These are phyloP conservation scores for Brachionus koreanus DNA, from an alignment of 1,140 invertebrate genomes.

Conservation along the genomic window DNA sequence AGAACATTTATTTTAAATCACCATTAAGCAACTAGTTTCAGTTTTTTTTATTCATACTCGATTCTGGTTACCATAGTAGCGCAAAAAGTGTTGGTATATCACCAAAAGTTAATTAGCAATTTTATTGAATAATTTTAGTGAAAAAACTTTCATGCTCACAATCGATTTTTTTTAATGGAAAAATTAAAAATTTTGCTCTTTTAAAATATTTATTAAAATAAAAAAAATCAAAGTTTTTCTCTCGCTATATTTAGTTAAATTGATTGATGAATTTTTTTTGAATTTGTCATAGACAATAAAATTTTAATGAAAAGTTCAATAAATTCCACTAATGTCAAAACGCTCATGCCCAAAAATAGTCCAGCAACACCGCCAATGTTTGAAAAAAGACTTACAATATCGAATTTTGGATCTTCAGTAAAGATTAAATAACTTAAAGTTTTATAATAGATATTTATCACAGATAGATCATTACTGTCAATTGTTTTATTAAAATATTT, in stretches of 20 bases:
- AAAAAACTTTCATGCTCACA: neutral
- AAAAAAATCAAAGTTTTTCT: too few species aligned
- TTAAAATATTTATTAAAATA: too few species aligned
- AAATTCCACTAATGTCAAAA: slow-evolving; percentile 20
- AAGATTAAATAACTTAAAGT: neutral
- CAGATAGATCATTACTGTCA: neutral
- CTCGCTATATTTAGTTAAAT: neutral
- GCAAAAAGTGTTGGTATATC: neutral
- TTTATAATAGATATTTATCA: slow-evolving; percentile 11
- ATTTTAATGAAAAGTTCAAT: neutral
- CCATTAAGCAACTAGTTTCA: neutral
- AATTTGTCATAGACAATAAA: neutral
- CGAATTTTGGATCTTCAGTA: neutral
- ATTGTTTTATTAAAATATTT: neutral
- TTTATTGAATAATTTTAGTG: neutral
- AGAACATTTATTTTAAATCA: neutral
- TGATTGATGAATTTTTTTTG: neutral
- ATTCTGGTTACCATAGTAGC: neutral
- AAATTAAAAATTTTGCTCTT: neutral
- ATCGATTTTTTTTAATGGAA: neutral
- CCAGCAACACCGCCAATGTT: slow-evolving; percentile 18
- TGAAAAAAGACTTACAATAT: neutral
- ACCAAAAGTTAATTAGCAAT: neutral
- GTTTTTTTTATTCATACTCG: neutral
- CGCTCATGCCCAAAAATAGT: slow-evolving; percentile 5